phyloP scores from a whole-genome alignment of 2,888 invertebrate genomes.

The Disparrhopalites patrizii region DNA sequence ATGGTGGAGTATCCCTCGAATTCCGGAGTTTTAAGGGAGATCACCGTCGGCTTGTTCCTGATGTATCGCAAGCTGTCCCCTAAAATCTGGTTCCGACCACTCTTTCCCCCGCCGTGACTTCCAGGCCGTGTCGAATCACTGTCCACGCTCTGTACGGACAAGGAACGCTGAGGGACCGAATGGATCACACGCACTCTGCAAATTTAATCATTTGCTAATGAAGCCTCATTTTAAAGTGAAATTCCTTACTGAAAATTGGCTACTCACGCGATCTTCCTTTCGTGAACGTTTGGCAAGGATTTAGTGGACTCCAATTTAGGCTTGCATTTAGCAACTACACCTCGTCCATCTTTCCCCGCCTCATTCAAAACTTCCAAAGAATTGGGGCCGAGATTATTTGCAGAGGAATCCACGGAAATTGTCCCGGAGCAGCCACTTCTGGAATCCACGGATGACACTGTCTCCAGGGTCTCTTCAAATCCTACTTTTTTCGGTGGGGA shows the following conservation, averaged over 20 bases:
- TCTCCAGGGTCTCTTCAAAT: too few relatives aligned
- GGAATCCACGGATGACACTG: too few relatives aligned
- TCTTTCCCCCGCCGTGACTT: not conserved
- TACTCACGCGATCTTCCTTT: constrained; percentile 37
- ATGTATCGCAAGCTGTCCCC: constrained; percentile 72
- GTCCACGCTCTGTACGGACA: constrained; percentile 40
- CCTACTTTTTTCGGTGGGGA: too few relatives aligned
- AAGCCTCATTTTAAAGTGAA: constrained; percentile 9
- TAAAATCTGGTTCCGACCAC: not conserved
- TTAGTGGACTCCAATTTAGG: constrained; percentile 41
- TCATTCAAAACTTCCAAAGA: too few relatives aligned
- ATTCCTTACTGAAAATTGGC: constrained; percentile 9
- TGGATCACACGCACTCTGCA: constrained; percentile 30
- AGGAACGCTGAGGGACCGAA: constrained; percentile 9
- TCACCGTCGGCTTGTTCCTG: constrained; percentile 82
- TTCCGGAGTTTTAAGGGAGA: constrained; percentile 80
- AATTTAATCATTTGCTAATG: constrained; percentile 5
- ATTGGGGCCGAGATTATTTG: too few relatives aligned
- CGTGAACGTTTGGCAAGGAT: constrained; percentile 43
- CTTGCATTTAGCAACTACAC: too few relatives aligned
- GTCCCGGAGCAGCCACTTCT: too few relatives aligned
- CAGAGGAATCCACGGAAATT: too few relatives aligned
- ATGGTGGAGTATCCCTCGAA: constrained; percentile 55
- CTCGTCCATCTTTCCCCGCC: too few relatives aligned
- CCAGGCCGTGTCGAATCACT: constrained; percentile 10